Evolutionary conservation across 1,140 invertebrate genomes (phyloP).

Genomic region (Grapholita molesta): DNA sequence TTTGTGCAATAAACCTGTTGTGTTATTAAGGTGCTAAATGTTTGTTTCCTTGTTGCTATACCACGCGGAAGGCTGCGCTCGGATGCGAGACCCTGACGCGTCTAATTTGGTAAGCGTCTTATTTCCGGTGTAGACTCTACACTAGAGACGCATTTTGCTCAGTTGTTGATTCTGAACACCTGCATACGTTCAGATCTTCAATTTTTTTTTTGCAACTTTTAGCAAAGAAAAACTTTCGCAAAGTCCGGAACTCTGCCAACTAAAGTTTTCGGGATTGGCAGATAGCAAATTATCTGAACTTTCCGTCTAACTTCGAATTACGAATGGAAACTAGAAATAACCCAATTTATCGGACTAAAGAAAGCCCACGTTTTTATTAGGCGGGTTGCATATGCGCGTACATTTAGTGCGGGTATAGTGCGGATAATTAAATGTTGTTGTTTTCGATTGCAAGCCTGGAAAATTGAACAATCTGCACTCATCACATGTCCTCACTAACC

Average conservation of each 20-base stretch:
- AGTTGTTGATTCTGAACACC: conserved; percentile 19
- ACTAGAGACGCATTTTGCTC: conserved; percentile 25
- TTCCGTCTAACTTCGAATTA: neutral
- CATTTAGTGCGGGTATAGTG: no score
- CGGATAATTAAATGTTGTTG: no score
- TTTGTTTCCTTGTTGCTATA: conserved; percentile 44
- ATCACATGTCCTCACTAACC: no score
- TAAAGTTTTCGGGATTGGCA: neutral
- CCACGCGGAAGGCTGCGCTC: conserved; percentile 44
- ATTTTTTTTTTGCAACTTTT: neutral
- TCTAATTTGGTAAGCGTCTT: conserved; percentile 63
- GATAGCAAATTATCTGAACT: neutral
- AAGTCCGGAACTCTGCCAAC: neutral
- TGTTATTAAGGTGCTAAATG: conserved; percentile 34
- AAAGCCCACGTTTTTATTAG: no score
- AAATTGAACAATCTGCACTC: no score
- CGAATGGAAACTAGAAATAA: neutral
- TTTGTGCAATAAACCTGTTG: conserved; percentile 25
- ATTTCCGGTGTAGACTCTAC: conserved; percentile 38
- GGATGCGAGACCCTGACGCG: conserved; percentile 50
- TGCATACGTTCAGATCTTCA: neutral
- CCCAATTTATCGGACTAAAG: no score
- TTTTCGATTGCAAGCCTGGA: no score
- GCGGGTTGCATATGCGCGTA: no score
- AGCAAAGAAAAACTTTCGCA: neutral